A percentile compares a stretch with the other conserved stretches of the same genome.
Conservation (phyloP, 2,888 invertebrate species). For the Piscicola geometra region DNA sequence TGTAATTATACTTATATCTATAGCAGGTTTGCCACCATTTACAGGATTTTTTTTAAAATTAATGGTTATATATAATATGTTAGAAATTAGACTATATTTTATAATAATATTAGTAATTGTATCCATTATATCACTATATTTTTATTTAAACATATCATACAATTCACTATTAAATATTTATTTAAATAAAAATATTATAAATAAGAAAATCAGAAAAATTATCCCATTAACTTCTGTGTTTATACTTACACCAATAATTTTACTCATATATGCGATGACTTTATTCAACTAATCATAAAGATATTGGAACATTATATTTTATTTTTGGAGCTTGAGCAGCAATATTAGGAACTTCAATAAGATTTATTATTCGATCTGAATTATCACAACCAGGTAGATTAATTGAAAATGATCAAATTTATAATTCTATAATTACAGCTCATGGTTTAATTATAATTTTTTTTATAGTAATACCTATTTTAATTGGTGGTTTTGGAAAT, state of each 20-base stretch:
- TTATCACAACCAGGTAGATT: slow-evolving; percentile 61
- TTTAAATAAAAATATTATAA: not conserved
- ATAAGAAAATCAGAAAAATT: not conserved
- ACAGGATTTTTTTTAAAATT: slow-evolving; percentile 42
- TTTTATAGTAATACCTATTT: slow-evolving; percentile 63
- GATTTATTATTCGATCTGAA: slow-evolving; percentile 61
- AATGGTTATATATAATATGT: slow-evolving; percentile 34
- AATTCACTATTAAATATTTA: slow-evolving; percentile 14
- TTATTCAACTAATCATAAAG: slow-evolving; percentile 64
- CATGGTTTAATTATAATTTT: slow-evolving; percentile 80
- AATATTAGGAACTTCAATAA: slow-evolving; percentile 69
- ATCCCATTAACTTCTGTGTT: not conserved
- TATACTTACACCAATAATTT: not conserved
- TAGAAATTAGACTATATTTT: not conserved
- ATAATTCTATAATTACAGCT: slow-evolving; percentile 72
- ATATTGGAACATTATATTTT: slow-evolving; percentile 71
- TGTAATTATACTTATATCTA: slow-evolving; percentile 35
- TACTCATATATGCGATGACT: slow-evolving; percentile 61
- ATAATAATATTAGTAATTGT: slow-evolving; percentile 32
- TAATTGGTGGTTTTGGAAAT: slow-evolving; percentile 74
- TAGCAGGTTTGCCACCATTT: slow-evolving; percentile 40
- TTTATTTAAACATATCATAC: slow-evolving; percentile 39
- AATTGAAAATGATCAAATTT: slow-evolving; percentile 71
- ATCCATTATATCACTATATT: slow-evolving; percentile 39
- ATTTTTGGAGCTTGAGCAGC: slow-evolving; percentile 62